Evolutionary conservation across 1,140 invertebrate genomes (phyloP).

Genomic region (Monochamus saltuarius): DNA sequence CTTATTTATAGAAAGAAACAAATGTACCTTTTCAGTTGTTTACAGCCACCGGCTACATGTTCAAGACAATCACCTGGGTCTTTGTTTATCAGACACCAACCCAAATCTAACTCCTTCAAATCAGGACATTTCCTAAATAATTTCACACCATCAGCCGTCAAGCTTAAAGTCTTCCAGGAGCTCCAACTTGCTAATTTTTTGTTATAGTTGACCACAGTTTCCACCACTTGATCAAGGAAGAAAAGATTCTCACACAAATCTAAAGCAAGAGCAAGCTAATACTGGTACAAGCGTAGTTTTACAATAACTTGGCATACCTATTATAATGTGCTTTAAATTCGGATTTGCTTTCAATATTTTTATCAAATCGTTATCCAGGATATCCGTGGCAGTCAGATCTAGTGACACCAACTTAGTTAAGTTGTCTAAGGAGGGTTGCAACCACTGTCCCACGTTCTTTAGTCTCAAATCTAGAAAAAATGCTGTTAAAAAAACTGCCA

Average conservation of each 20-base stretch:
- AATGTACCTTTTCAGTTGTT: slow-evolving; percentile 54
- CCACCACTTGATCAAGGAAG: slow-evolving; percentile 69
- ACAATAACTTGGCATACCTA: slow-evolving; percentile 57
- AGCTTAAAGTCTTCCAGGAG: slow-evolving; percentile 79
- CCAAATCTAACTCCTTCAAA: slow-evolving; percentile 82
- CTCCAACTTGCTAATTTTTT: slow-evolving; percentile 71
- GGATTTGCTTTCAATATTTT: slow-evolving; percentile 66
- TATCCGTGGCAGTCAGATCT: slow-evolving; percentile 74
- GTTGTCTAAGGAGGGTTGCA: slow-evolving; percentile 34
- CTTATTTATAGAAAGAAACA: background rate
- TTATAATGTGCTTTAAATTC: slow-evolving; percentile 70
- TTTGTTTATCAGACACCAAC: slow-evolving; percentile 68
- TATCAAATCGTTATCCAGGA: slow-evolving; percentile 64
- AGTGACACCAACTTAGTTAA: slow-evolving; percentile 69
- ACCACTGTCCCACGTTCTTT: background rate
- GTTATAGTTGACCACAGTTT: slow-evolving; percentile 66
- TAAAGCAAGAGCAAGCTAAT: slow-evolving; percentile 35
- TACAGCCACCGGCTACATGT: slow-evolving; percentile 54
- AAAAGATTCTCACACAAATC: slow-evolving; percentile 59
- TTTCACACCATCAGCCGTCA: slow-evolving; percentile 70
- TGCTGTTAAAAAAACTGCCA: background rate
- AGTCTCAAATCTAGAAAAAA: slow-evolving; percentile 28
- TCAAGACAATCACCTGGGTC: slow-evolving; percentile 54
- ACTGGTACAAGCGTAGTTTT: slow-evolving; percentile 1
- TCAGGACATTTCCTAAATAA: slow-evolving; percentile 67